A percentile compares a stretch with the other conserved stretches of the same genome.
phyloP scores from a whole-genome alignment of 2,888 invertebrate genomes.

The Actias luna region DNA sequence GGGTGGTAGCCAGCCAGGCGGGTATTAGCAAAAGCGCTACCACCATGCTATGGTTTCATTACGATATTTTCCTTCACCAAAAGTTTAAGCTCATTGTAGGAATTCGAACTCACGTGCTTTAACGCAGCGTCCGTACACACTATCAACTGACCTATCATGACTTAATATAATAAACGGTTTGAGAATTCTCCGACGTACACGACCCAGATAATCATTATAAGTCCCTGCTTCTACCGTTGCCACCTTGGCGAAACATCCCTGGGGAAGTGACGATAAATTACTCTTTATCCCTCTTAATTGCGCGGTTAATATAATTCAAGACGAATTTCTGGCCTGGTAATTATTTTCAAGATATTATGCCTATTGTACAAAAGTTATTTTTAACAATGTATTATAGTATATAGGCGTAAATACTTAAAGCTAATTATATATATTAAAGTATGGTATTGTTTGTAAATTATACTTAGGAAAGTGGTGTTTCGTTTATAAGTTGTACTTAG shows the following conservation, averaged over 20 bases:
- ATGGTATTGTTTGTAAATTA: too few species aligned
- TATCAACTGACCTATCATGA: too few species aligned
- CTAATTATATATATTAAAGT: too few species aligned
- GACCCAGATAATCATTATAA: background rate
- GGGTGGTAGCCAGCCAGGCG: too few species aligned
- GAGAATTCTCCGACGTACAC: background rate
- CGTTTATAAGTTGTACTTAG: too few species aligned
- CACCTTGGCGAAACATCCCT: slow-evolving; percentile 18
- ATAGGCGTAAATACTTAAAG: background rate
- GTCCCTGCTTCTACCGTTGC: background rate
- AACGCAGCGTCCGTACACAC: too few species aligned
- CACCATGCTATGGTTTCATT: too few species aligned
- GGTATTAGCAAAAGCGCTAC: too few species aligned
- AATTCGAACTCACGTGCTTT: too few species aligned
- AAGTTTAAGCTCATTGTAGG: too few species aligned
- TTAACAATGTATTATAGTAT: background rate
- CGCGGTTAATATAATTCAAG: slow-evolving; percentile 56
- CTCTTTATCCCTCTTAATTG: slow-evolving; percentile 66
- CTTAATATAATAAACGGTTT: background rate
- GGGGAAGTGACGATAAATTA: slow-evolving; percentile 58
- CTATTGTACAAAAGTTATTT: slow-evolving; percentile 44
- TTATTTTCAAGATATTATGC: slow-evolving; percentile 46
- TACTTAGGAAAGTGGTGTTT: too few species aligned
- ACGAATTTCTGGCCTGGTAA: slow-evolving; percentile 51
- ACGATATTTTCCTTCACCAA: too few species aligned